Evolutionary conservation across 2,888 invertebrate genomes (phyloP), one percentile per base, ranked within the genome.

Genomic region (Philhelius pedissequus): DNA sequence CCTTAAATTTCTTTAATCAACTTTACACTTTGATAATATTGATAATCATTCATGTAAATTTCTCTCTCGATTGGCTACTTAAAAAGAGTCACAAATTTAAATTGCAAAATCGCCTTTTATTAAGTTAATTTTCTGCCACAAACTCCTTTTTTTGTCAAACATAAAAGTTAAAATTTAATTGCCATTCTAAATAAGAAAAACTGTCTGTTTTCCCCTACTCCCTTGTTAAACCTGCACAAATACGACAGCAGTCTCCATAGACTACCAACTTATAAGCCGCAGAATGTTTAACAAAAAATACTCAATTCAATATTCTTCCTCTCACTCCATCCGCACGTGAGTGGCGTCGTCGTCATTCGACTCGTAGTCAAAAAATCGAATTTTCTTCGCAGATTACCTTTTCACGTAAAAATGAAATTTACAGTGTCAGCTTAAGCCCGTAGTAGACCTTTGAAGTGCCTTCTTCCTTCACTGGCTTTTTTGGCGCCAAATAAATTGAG

Each of bases 301-400:
- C 45, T 73, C 73, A 78, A 78, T 83, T 83, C 48, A 64, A 73
- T 56, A 54, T 50, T 62, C 48, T 35, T 18, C 32, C 11, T 30
- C n/a, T 13, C 25, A 5, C 9, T 3, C 1, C 32, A 13, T 54
- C n/a, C 4, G 1, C 45, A 22, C 6, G 15, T 1, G 7, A 54
- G 20, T 30, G 8, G 9, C n/a, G 20, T 22, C 27, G 35, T 15
- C 52, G 6, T 20, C 56, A 20, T 18, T n/a, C n/a, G n/a, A n/a
- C n/a, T n/a, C 18, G 70, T 62, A 27, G 22, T 64, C 32, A 58
- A 56, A 56, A 83, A 83, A 83, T 83, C 69, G 73, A 78, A 78
- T 83, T 78, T 74, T 56, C 30, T 52, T 66, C 71, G 32, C 38
- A 62, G 73, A 79, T 73, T 68, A 66, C 70, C 70, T 76, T 66